A percentile compares a stretch with the other conserved stretches of the same genome.
phyloP scores from a whole-genome alignment of 2,797 vertebrate genomes.

The Pangasius djambal region DNA sequence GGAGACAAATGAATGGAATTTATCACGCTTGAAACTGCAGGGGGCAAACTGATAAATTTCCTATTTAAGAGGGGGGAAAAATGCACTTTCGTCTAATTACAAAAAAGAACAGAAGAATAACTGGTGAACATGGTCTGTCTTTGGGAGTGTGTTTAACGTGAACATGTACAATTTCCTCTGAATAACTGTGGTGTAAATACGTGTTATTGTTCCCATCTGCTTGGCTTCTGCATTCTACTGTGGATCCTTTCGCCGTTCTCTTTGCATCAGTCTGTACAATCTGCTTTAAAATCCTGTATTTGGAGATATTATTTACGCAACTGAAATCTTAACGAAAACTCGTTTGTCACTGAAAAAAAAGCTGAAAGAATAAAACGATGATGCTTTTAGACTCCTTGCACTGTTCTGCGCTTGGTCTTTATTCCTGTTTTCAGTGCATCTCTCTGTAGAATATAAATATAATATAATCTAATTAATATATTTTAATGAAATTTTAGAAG shows the following conservation, averaged over 20 bases:
- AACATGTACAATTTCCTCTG: constrained; percentile 66
- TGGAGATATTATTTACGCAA: constrained; percentile 70
- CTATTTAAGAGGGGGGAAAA: not conserved
- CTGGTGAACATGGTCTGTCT: constrained; percentile 63
- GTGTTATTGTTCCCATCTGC: constrained; percentile 69
- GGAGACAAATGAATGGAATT: not conserved
- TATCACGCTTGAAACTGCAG: not conserved
- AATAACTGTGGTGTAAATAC: constrained; percentile 81
- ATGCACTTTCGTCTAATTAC: not conserved
- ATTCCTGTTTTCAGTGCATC: constrained; percentile 59
- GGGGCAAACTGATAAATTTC: not conserved
- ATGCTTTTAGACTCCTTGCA: constrained; percentile 77
- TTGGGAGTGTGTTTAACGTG: constrained; percentile 70
- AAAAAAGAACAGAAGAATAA: not conserved
- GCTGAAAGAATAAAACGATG: constrained; percentile 76
- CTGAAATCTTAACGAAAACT: constrained; percentile 73
- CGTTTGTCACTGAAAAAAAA: constrained; percentile 74
- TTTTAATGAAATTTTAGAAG: not conserved
- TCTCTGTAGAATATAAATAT: not conserved
- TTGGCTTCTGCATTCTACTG: constrained; percentile 73
- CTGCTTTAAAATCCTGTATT: constrained; percentile 62
- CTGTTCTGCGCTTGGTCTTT: constrained; percentile 71
- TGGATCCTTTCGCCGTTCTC: constrained; percentile 64
- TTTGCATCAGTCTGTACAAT: constrained; percentile 65
- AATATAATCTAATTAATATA: not conserved